Base-by-base conservation (phyloP, 1,140 invertebrate species). In the Drosophila auraria region DNA sequence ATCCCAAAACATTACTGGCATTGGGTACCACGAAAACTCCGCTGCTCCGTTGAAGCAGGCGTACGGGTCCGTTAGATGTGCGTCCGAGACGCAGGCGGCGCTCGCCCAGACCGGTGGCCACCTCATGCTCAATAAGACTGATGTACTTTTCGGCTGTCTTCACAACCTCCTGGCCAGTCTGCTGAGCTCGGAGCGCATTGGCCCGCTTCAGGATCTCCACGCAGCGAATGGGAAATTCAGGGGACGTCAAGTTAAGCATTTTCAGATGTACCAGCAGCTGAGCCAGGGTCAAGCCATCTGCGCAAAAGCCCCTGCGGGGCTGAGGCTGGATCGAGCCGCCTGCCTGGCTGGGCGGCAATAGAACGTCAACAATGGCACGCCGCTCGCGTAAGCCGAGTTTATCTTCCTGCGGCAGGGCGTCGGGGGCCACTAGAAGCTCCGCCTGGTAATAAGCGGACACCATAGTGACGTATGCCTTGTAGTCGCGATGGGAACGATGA, bases 401-500 rank as follows among this genome's bases (percentile, higher is more conserved):
- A 8, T 40, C 15, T 2, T 25, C 20, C 20, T 11, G 20, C 14
- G 5, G 5, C 8, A 23, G 15, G 14, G 7, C 40, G 2, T n/a
- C n/a, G 14, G 12, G 14, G 7, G 11, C 6, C 3, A 15, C 20
- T 3, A 20, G 3, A 0, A 20, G 5, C n/a, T 82, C 59, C 5
- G 30, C 25, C 11, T 40, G 30, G 30, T 51, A 63, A 9, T 47
- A 59, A 0, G n/a, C 8, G 4, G 45, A 36, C 15, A 78, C 40
- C 25, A 82, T 62, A 20, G 27, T 12, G 15, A 57, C 27, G 20
- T 83, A 83, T 1, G 69, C 56, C 5, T 44, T 5, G 14, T 69
- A 70, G 25, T 83, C 80, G 7, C 3, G 11, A 23, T 83, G 80
- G 5, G 44, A 40, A 1, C n/a, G 49, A 60, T 82, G 80, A 8